These are phyloP conservation scores for Biston stratarius DNA, from an alignment of 2,888 invertebrate species.

Conservation along the genomic window DNA sequence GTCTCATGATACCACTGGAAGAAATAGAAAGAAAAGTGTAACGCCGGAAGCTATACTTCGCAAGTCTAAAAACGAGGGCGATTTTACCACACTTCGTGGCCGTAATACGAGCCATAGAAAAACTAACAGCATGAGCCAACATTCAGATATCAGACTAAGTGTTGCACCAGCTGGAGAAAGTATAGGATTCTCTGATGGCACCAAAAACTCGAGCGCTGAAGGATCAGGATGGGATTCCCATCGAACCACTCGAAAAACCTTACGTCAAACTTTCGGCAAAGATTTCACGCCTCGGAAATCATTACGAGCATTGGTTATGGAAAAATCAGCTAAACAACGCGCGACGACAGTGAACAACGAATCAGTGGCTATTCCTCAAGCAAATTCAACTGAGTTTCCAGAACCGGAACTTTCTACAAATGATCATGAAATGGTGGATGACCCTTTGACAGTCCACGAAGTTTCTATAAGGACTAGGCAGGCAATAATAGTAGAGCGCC, in stretches of 20 bases:
- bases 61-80: conserved; percentile 51
- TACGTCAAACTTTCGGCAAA: conserved; percentile 75
- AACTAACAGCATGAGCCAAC: conserved; percentile 60
- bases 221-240: conserved; percentile 81
- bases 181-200: conserved; percentile 60
- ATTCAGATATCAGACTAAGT: conserved; percentile 55
- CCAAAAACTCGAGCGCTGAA: conserved; percentile 69
- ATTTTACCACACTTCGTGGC: conserved; percentile 47
- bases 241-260: conserved; percentile 73
- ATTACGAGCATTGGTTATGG: conserved; percentile 74
- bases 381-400: conserved; percentile 59
- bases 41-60: conserved; percentile 68
- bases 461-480: conserved; percentile 58
- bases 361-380: conserved; percentile 55
- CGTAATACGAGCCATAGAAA: conserved; percentile 63
- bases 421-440: conserved; percentile 40
- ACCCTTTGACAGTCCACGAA: conserved; percentile 55
- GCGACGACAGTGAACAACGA: conserved; percentile 47
- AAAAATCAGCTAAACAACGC: conserved; percentile 71
- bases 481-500: conserved; percentile 58
- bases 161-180: conserved; percentile 62
- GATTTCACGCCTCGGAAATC: conserved; percentile 76
- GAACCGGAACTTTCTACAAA: conserved; percentile 46
- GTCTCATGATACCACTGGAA: conserved; percentile 62
- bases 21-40: conserved; percentile 55